Percentiles rank a stretch among this genome's conserved stretches.
Conservation (phyloP, 2,113 vertebrate genomes). For the Polypterus bichir region DNA sequence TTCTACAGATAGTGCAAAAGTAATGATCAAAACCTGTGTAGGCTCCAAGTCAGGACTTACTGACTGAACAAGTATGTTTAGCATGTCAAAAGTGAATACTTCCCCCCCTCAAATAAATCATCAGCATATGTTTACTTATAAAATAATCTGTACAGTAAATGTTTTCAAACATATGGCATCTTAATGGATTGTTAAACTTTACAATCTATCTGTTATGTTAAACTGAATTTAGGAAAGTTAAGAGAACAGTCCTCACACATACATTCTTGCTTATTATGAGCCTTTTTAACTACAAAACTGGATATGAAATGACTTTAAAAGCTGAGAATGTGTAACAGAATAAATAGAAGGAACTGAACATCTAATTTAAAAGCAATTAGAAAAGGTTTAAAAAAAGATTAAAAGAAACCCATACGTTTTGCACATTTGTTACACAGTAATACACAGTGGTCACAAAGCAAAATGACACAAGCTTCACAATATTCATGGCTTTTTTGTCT, state of each 20-base stretch:
- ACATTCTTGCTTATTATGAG: background rate
- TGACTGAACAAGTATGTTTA: no score
- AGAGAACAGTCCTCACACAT: background rate
- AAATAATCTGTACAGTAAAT: no score
- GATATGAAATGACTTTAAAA: background rate
- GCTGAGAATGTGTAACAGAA: background rate
- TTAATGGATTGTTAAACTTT: no score
- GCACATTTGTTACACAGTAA: conserved; percentile 80
- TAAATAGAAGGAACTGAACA: background rate
- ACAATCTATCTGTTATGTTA: no score
- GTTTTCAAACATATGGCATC: no score
- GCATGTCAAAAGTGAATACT: no score
- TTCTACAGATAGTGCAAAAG: no score
- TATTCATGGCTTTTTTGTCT: conserved; percentile 89
- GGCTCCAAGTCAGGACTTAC: no score
- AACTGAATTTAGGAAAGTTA: no score
- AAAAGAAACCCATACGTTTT: conserved; percentile 67
- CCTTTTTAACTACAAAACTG: background rate
- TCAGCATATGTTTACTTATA: no score
- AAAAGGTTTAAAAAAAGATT: conserved; percentile 22
- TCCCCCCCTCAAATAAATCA: no score
- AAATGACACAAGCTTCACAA: conserved; percentile 90
- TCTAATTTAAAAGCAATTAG: background rate
- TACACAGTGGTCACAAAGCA: conserved; percentile 87
- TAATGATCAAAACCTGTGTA: no score